Percentiles rank a stretch among this genome's conserved stretches.
phyloP scores from a whole-genome alignment of 2,797 vertebrate species.

The Poeciliopsis gracilis region DNA sequence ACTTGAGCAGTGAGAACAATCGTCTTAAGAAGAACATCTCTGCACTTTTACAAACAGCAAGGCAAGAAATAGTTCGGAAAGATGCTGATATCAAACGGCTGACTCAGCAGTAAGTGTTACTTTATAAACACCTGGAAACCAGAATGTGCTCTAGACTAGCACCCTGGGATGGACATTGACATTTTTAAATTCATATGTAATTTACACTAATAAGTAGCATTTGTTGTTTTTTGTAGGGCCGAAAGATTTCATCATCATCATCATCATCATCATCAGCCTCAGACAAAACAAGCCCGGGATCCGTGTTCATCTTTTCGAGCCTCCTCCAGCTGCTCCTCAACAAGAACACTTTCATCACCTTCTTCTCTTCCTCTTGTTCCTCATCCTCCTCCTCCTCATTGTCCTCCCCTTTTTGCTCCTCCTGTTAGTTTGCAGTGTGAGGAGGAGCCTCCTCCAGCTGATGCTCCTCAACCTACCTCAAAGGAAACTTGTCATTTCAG shows the following conservation, averaged over 20 bases:
- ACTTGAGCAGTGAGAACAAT: conserved; percentile 88
- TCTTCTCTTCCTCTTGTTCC: conserved; percentile 7
- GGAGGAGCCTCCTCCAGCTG: conserved; percentile 1
- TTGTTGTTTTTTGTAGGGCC: conserved; percentile 46
- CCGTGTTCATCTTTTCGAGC: conserved; percentile 19
- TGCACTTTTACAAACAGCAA: conserved; percentile 92
- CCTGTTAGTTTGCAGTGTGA: conserved; percentile 11
- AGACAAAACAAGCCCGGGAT: conserved; percentile 39
- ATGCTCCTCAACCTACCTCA: conserved; percentile 13
- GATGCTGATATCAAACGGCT: conserved; percentile 93
- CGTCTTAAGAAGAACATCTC: conserved; percentile 96
- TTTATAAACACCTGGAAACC: not conserved
- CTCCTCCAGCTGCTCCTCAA: conserved; percentile 7
- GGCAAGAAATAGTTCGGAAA: conserved; percentile 93
- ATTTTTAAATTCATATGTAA: not conserved
- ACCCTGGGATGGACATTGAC: not conserved
- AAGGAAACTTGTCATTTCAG: conserved; percentile 37
- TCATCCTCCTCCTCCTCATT: not conserved
- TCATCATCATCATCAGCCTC: conserved; percentile 28
- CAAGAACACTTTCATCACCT: not conserved
- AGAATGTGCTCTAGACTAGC: not conserved
- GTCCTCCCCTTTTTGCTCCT: not conserved
- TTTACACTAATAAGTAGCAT: not conserved
- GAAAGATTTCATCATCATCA: conserved; percentile 20
- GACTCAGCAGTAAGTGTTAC: conserved; percentile 81